Conservation (phyloP, 2,113 vertebrate species). For the Equus quagga region DNA sequence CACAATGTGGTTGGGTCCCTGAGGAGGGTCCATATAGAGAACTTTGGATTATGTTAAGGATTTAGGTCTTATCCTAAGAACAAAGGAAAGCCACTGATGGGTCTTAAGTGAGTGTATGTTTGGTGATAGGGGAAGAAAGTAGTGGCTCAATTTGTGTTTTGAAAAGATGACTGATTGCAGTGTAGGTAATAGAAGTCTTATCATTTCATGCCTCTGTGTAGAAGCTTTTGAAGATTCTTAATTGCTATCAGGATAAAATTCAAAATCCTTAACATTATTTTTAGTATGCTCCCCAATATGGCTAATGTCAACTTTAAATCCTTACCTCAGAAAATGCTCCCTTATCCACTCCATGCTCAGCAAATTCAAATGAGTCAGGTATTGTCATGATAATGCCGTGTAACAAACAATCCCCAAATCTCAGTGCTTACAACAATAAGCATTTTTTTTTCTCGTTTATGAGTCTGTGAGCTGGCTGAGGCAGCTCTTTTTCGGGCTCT, state of each 20-base stretch:
- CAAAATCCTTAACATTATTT: background rate
- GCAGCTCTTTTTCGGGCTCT: background rate
- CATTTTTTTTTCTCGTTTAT: background rate
- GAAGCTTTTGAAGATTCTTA: background rate
- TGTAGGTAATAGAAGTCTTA: background rate
- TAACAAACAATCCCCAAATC: background rate
- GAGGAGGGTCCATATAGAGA: too few species aligned
- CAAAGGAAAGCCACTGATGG: too few species aligned
- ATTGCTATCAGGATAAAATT: background rate
- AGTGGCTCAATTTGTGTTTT: background rate
- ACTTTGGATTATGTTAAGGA: too few species aligned
- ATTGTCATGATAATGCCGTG: background rate
- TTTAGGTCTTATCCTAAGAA: too few species aligned
- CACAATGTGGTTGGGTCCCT: fast-evolving
- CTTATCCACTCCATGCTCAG: background rate
- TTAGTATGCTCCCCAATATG: background rate
- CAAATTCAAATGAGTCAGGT: background rate
- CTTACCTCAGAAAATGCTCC: background rate
- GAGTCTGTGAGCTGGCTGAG: background rate
- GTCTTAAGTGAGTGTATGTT: too few species aligned
- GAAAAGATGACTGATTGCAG: background rate
- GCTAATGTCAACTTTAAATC: background rate
- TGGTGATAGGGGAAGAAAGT: background rate
- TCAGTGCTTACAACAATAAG: background rate
- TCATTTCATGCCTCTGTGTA: background rate